These are phyloP conservation scores for Rhingia rostrata DNA, from an alignment of 2,888 invertebrate genomes.

Conservation along the genomic window DNA sequence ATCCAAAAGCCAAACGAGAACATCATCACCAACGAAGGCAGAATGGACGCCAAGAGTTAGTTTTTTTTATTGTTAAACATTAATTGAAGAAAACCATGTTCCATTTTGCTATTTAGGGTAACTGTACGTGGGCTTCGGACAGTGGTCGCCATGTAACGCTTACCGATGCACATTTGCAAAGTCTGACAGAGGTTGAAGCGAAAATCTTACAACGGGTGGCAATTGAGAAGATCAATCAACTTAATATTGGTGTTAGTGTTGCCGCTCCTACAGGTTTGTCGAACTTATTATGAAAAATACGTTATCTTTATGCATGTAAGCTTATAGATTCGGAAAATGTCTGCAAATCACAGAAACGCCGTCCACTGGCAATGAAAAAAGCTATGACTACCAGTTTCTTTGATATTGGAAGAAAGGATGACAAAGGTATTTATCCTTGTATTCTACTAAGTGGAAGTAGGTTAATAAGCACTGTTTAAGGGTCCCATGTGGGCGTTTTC, in stretches of 20 bases:
- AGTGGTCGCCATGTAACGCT: constrained; percentile 86
- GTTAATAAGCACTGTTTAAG: constrained; percentile 11
- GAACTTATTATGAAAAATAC: not conserved
- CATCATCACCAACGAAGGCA: constrained; percentile 77
- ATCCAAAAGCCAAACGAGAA: constrained; percentile 91
- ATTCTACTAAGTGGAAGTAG: not conserved
- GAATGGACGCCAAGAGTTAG: constrained; percentile 95
- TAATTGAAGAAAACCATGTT: not conserved
- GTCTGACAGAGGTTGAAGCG: constrained; percentile 88
- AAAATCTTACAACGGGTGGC: constrained; percentile 93
- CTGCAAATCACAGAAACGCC: constrained; percentile 86
- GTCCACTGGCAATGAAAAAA: constrained; percentile 92
- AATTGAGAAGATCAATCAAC: constrained; percentile 91
- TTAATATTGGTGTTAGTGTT: constrained; percentile 92
- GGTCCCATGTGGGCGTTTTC: constrained; percentile 84
- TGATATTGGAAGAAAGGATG: constrained; percentile 90
- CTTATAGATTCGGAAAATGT: constrained; percentile 75
- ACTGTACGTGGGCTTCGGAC: constrained; percentile 90
- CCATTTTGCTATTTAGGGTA: constrained; percentile 85
- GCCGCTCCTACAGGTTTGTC: constrained; percentile 90
- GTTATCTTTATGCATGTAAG: constrained; percentile 9
- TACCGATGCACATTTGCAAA: constrained; percentile 86
- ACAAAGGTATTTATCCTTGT: constrained; percentile 78
- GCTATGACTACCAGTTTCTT: constrained; percentile 94
- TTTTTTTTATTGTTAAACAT: constrained; percentile 63